These are phyloP conservation scores for Anagyrus pseudococci DNA, from an alignment of 2,888 invertebrate genomes.

Conservation along the genomic window DNA sequence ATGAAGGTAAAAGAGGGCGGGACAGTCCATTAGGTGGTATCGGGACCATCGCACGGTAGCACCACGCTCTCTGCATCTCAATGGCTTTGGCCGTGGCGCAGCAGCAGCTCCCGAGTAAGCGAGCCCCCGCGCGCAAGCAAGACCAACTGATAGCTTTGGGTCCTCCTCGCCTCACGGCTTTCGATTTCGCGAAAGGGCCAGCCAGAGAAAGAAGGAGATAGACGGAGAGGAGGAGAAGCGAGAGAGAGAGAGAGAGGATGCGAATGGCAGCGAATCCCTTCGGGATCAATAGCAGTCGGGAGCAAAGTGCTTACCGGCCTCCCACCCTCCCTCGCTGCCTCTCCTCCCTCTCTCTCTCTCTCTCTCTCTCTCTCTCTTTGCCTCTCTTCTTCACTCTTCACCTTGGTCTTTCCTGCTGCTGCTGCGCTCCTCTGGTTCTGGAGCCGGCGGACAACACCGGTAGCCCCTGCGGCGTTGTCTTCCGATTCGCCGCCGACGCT, in stretches of 20 bases:
- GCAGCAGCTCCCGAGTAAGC: no score
- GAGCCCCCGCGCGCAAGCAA: slow-evolving; percentile 43
- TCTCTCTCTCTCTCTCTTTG: slow-evolving; percentile 8
- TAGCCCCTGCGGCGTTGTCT: slow-evolving; percentile 57
- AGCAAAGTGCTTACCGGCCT: slow-evolving; percentile 34
- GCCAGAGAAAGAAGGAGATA: slow-evolving; percentile 1
- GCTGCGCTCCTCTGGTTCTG: not conserved
- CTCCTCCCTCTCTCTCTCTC: slow-evolving; percentile 4
- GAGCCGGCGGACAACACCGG: slow-evolving; percentile 56
- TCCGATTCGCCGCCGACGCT: slow-evolving; percentile 46
- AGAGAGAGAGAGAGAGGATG: slow-evolving; percentile 5
- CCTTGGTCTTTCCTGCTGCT: not conserved
- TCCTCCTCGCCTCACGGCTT: slow-evolving; percentile 37
- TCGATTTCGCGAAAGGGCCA: slow-evolving; percentile 3
- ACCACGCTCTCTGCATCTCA: slow-evolving; percentile 62
- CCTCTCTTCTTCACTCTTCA: not conserved
- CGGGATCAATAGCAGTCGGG: slow-evolving; percentile 43
- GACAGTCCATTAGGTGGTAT: slow-evolving; percentile 62
- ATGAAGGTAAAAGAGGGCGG: slow-evolving; percentile 55
- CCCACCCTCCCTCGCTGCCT: not conserved
- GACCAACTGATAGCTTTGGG: slow-evolving; percentile 47
- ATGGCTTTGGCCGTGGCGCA: slow-evolving; percentile 45
- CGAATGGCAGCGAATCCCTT: slow-evolving; percentile 40
- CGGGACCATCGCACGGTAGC: slow-evolving; percentile 63
- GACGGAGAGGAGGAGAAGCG: no score